Percentiles rank a stretch among this genome's conserved stretches.
These are phyloP conservation scores for Drosophila pseudotalamancana DNA, from an alignment of 2,888 invertebrate genomes.

Conservation along the genomic window DNA sequence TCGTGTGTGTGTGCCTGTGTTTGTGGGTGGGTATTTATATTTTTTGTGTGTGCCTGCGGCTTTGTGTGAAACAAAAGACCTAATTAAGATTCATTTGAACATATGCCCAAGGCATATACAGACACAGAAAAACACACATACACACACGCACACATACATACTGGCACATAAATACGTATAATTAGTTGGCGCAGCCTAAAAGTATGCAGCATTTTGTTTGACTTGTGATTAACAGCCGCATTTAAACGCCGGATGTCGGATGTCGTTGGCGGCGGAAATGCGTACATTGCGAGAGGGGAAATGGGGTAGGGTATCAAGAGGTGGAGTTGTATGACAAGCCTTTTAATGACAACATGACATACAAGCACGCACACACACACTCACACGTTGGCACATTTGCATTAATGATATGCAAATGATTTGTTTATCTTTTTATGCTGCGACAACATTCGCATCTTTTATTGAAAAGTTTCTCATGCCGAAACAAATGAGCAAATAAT, in stretches of 20 bases:
- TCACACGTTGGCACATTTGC: constrained; percentile 46
- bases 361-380: constrained; percentile 12
- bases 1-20: neutral
- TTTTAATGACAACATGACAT: constrained; percentile 60
- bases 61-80: constrained; percentile 58
- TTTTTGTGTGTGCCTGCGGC: constrained; percentile 45
- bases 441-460: constrained; percentile 64
- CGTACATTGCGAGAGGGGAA: too few relatives aligned
- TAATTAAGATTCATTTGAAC: constrained; percentile 63
- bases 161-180: constrained; percentile 36
- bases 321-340: constrained; percentile 58
- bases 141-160: neutral
- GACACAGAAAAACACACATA: constrained; percentile 5
- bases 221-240: constrained; percentile 71
- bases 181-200: constrained; percentile 59
- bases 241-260: constrained; percentile 36
- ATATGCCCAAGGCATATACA: constrained; percentile 44
- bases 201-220: constrained; percentile 71
- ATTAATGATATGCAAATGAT: constrained; percentile 80
- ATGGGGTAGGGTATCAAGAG: constrained; percentile 6
- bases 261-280: constrained; percentile 21
- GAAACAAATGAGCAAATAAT: constrained; percentile 70
- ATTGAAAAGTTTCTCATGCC: constrained; percentile 70
- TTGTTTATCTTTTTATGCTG: constrained; percentile 71
- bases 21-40: constrained; percentile 5